Base-by-base conservation (phyloP, 2,888 invertebrate species). In the Drosophila neonasuta region DNA sequence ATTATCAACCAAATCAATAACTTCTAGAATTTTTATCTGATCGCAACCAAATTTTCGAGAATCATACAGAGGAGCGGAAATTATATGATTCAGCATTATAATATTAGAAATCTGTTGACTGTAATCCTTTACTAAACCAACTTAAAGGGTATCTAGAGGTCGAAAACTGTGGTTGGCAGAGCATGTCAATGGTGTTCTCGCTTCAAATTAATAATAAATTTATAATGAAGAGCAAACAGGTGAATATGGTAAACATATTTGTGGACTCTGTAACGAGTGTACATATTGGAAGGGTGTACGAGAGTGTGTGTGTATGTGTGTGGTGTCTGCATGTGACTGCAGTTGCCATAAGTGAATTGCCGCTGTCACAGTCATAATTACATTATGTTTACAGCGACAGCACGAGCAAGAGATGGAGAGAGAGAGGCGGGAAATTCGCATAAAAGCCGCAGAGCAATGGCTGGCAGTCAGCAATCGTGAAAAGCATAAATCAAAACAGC, bases 341-440 rank as follows among this genome's bases (percentile, higher is more conserved):
- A 74, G 44, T 59, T 59, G 60, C 42, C 48, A 49, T 73, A 79
- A 79, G 64, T 80, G 77, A 76, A 79, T 77, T 71, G 71, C 39
- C 52, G 65, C 61, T 72, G 81, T 74, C 67, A 62, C 59, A 62
- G 52, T 62, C 62, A 77, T 77, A 77, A 77, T 77, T 77, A 71
- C 74, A 71, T 74, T 74, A 68, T 69, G 61, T 60, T 70, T 51
- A 74, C 74, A 63, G 59, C 20, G 62, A 41, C 24, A 24, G 42
- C 30, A 39, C 1, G 15, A 15, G 8, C 15, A 7, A 39, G n/a
- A 2, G 29, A 29, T 11, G 9, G 29, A 32, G 41, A 2, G 8
- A 6, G 29, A 32, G 41, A 2, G 8, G 13, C 15, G 13, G 11
- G 36, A 34, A 34, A 42, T 3, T 32, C 49, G n/a, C 50, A 48